Evolutionary conservation across 2,888 invertebrate genomes (phyloP).

Genomic region (Bellardia bayeri): DNA sequence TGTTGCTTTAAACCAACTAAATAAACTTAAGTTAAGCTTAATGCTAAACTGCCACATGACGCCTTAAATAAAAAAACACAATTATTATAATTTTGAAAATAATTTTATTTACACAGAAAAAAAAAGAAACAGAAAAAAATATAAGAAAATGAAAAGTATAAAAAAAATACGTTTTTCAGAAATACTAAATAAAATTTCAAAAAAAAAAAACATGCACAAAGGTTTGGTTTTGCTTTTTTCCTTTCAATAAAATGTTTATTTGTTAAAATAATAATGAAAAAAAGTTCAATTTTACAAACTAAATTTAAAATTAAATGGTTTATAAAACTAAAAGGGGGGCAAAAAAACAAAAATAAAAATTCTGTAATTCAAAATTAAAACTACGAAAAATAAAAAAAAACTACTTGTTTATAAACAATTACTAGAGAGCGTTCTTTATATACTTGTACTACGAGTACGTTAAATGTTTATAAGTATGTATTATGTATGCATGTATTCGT

Average conservation of each 20-base stretch:
- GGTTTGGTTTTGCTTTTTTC: conserved; percentile 26
- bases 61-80: conserved; percentile 46
- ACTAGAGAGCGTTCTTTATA: conserved; percentile 49
- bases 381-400: conserved; percentile 40
- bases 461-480: conserved; percentile 9
- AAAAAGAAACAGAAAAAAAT: conserved; percentile 37
- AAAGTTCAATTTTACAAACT: conserved; percentile 9
- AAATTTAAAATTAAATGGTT: background rate
- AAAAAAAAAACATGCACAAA: conserved; percentile 59
- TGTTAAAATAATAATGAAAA: conserved; percentile 39
- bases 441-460: conserved; percentile 7
- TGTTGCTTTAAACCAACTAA: background rate
- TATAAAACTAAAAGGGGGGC: conserved; percentile 39
- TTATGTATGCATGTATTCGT: background rate
- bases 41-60: too few relatives aligned
- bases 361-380: conserved; percentile 37
- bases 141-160: conserved; percentile 24
- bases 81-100: conserved; percentile 51
- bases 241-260: conserved; percentile 12
- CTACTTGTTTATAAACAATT: conserved; percentile 45
- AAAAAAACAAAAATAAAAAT: background rate
- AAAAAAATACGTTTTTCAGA: conserved; percentile 23
- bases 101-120: conserved; percentile 63
- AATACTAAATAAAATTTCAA: conserved; percentile 46
- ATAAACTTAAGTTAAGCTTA: background rate